Conservation (phyloP, 2,797 vertebrate genomes). For the Tiaroga cobitis region DNA sequence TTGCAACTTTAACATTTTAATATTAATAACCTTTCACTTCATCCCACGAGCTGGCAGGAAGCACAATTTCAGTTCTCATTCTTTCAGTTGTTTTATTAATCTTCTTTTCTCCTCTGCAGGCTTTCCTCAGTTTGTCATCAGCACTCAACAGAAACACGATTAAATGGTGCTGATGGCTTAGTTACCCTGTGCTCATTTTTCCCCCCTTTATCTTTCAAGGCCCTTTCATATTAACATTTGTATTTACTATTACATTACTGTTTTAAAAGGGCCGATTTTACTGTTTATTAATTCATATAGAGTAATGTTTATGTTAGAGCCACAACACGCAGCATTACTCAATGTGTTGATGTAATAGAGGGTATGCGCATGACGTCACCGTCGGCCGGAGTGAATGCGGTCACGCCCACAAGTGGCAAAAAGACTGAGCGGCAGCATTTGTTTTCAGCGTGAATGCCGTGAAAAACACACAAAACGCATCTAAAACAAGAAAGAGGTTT, state of each 20-base stretch:
- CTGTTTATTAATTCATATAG: neutral
- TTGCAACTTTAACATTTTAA: slow-evolving; percentile 13
- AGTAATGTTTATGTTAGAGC: too few species aligned
- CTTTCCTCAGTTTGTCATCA: slow-evolving; percentile 59
- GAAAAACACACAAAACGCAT: too few species aligned
- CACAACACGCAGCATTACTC: neutral
- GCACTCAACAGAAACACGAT: slow-evolving; percentile 34
- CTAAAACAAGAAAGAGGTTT: too few species aligned
- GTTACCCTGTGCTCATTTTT: slow-evolving; percentile 52
- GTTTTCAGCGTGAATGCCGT: too few species aligned
- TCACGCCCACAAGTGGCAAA: too few species aligned
- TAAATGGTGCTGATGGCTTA: slow-evolving; percentile 56
- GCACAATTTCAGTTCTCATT: slow-evolving; percentile 26
- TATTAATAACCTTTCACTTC: slow-evolving; percentile 37
- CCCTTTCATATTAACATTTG: neutral
- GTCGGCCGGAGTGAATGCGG: too few species aligned
- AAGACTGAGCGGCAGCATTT: too few species aligned
- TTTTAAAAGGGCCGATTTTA: neutral
- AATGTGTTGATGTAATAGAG: neutral
- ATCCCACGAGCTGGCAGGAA: slow-evolving; percentile 16
- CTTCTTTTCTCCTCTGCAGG: slow-evolving; percentile 43
- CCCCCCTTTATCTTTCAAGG: neutral
- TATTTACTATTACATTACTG: neutral
- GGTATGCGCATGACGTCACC: too few species aligned
- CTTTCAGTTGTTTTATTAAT: slow-evolving; percentile 46